A percentile compares a stretch with the other conserved stretches of the same genome.
Conservation (phyloP, 2,113 vertebrate species). For the Mormyrus iriodes region DNA sequence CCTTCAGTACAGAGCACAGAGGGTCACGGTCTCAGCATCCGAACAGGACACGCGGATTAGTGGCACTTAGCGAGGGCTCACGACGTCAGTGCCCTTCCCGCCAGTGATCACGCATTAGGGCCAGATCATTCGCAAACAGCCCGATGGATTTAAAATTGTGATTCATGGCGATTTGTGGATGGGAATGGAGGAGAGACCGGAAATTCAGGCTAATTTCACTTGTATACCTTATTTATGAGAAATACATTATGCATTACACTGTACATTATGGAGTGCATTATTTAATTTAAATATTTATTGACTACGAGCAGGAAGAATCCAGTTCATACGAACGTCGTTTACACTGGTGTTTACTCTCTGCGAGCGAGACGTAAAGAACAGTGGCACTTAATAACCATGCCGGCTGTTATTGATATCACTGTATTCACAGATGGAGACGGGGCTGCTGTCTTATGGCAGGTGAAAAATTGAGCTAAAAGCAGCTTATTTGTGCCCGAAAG, state of each 20-base stretch:
- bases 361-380: background rate
- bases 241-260: background rate
- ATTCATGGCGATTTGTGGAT: background rate
- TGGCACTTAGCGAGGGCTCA: background rate
- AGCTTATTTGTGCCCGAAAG: background rate
- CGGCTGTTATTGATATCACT: background rate
- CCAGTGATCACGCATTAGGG: background rate
- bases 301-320: background rate
- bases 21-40: background rate
- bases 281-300: constrained; percentile 7
- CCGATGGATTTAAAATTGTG: background rate
- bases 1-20: background rate
- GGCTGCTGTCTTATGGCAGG: background rate
- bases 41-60: background rate
- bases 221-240: constrained; percentile 2
- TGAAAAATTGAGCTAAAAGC: background rate
- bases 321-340: background rate
- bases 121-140: background rate
- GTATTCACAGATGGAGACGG: background rate
- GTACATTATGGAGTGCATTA: background rate
- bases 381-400: background rate
- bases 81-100: background rate
- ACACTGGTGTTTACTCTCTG: background rate
- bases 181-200: background rate
- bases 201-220: background rate